Conservation (phyloP, 2,888 invertebrate genomes). For the Byasa hedistus region DNA sequence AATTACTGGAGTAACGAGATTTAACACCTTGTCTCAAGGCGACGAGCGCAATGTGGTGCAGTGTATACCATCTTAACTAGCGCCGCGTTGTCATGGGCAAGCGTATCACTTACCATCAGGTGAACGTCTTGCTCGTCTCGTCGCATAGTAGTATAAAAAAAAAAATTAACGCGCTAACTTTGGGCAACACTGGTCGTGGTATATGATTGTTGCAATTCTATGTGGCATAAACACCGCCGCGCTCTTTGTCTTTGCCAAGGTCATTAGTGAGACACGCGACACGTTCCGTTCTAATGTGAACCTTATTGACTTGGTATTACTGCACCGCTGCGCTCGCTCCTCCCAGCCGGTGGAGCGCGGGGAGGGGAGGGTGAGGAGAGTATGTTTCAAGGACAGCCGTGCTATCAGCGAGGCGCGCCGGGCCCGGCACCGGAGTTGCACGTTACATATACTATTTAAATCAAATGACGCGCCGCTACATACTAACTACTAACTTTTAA, state of each 20-base stretch:
- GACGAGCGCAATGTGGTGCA: too few species aligned
- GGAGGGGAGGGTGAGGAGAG: constrained; percentile 26
- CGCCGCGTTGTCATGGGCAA: too few species aligned
- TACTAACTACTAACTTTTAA: not conserved
- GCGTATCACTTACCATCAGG: too few species aligned
- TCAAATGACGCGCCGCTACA: constrained; percentile 2
- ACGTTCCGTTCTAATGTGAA: not conserved
- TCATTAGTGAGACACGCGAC: constrained; percentile 48
- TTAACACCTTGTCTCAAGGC: too few species aligned
- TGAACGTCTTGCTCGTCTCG: too few species aligned
- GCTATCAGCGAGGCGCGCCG: constrained; percentile 14
- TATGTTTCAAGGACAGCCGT: constrained; percentile 20
- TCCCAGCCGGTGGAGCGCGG: too few species aligned
- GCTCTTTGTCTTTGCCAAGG: constrained; percentile 76
- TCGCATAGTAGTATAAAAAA: too few species aligned
- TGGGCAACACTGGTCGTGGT: constrained; percentile 39
- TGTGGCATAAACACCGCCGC: constrained; percentile 51
- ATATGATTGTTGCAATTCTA: constrained; percentile 49
- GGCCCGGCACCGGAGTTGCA: not conserved
- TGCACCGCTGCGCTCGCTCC: constrained; percentile 18
- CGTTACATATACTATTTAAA: constrained; percentile 4
- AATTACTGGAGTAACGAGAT: too few species aligned
- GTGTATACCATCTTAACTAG: too few species aligned
- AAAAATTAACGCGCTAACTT: too few species aligned
- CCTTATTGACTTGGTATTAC: constrained; percentile 3